phyloP scores from a whole-genome alignment of 2,797 vertebrate genomes.

The Carapus acus region DNA sequence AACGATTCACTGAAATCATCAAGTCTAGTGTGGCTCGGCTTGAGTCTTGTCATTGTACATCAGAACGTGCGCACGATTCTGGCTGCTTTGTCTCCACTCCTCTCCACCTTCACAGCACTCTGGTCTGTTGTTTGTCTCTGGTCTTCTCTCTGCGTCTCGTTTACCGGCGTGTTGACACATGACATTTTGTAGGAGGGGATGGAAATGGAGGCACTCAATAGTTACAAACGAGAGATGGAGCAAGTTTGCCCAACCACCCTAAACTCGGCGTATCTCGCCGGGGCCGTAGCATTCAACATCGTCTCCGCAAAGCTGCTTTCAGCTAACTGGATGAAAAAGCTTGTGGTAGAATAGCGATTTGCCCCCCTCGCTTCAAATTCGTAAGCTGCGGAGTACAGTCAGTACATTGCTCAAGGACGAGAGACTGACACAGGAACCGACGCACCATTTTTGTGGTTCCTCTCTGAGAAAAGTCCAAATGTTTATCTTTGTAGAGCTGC shows the following conservation, averaged over 20 bases:
- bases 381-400: slow-evolving; percentile 3
- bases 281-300: slow-evolving; percentile 38
- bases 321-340: no score
- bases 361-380: not conserved
- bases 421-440: slow-evolving; percentile 6
- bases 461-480: slow-evolving; percentile 20
- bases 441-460: slow-evolving; percentile 19
- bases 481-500: slow-evolving; percentile 35
- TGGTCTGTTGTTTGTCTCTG: no score
- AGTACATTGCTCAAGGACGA: slow-evolving; percentile 24
- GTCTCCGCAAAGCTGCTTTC: no score
- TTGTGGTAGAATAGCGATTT: slow-evolving; percentile 11
- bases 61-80: no score
- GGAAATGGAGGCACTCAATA: slow-evolving; percentile 13
- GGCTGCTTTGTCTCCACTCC: slow-evolving; percentile 12
- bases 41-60: no score
- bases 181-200: slow-evolving; percentile 25
- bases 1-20: no score
- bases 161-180: slow-evolving; percentile 11
- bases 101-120: no score
- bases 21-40: no score
- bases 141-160: no score
- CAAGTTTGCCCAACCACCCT: slow-evolving; percentile 12
- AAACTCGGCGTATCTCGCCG: slow-evolving; percentile 37
- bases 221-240: slow-evolving; percentile 7